Evolutionary conservation across 2,113 vertebrate genomes (phyloP).

Genomic region (Propithecus coquereli): DNA sequence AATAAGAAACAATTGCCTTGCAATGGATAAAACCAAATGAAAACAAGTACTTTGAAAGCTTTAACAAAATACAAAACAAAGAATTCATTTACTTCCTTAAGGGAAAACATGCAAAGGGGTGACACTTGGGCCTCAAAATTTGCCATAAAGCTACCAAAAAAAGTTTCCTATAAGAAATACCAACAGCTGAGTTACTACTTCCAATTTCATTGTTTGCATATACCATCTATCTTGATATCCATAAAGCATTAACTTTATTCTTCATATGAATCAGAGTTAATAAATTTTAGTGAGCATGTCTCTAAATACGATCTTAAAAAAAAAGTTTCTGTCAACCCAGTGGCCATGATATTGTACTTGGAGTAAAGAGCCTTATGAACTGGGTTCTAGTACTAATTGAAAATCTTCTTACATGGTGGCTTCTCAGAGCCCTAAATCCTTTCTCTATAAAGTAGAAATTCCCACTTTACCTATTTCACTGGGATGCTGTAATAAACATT

Average conservation of each 20-base stretch:
- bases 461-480: neutral
- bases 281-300: neutral
- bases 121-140: conserved; percentile 39
- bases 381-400: neutral
- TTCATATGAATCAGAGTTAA: conserved; percentile 23
- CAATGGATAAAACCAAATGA: neutral
- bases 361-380: neutral
- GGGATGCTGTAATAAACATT: neutral
- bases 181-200: conserved; percentile 46
- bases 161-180: conserved; percentile 55
- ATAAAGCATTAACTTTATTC: neutral
- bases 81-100: conserved; percentile 53
- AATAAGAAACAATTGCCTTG: neutral
- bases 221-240: conserved; percentile 53
- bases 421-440: neutral
- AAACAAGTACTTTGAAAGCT: neutral
- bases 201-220: conserved; percentile 47
- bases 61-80: conserved; percentile 42
- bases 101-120: conserved; percentile 17
- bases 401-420: neutral
- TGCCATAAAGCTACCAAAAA: conserved; percentile 27
- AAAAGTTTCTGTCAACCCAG: neutral
- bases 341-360: neutral
- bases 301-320: neutral
- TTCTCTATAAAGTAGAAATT: neutral